phyloP scores from a whole-genome alignment of 2,888 invertebrate species.

The Leptopterna dolabrata region DNA sequence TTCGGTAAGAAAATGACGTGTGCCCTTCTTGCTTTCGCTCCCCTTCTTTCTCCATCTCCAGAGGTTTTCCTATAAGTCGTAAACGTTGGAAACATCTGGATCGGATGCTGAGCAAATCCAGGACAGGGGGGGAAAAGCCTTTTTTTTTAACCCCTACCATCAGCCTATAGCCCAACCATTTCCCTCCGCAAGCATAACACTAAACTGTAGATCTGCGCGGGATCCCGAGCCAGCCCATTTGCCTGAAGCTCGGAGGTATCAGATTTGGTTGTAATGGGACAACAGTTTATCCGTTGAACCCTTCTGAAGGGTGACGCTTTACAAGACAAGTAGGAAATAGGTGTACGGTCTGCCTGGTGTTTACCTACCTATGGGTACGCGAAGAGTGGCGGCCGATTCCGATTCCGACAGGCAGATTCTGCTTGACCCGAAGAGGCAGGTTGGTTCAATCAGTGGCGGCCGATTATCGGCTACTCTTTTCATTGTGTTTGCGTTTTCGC shows the following conservation, averaged over 20 bases:
- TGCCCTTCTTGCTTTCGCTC: background rate
- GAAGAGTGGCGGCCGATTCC: too few species aligned
- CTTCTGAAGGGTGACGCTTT: background rate
- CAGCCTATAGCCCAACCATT: background rate
- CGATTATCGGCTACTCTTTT: too few species aligned
- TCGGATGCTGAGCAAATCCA: background rate
- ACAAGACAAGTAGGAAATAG: too few species aligned
- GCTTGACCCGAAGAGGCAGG: too few species aligned
- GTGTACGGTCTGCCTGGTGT: too few species aligned
- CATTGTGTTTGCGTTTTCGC: too few species aligned
- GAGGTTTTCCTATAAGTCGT: background rate
- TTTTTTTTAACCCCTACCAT: background rate
- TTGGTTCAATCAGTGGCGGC: too few species aligned
- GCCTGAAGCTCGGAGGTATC: background rate
- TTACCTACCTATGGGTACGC: too few species aligned
- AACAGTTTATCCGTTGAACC: background rate
- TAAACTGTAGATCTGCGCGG: background rate
- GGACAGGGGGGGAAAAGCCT: background rate
- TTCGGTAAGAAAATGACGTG: background rate
- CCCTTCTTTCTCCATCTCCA: background rate
- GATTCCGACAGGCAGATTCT: too few species aligned
- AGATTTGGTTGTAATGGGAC: background rate
- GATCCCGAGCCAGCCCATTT: background rate
- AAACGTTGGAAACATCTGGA: background rate
- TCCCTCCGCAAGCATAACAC: background rate